These are phyloP conservation scores for Endomychus coccineus DNA, from an alignment of 2,888 invertebrate species.

Conservation along the genomic window DNA sequence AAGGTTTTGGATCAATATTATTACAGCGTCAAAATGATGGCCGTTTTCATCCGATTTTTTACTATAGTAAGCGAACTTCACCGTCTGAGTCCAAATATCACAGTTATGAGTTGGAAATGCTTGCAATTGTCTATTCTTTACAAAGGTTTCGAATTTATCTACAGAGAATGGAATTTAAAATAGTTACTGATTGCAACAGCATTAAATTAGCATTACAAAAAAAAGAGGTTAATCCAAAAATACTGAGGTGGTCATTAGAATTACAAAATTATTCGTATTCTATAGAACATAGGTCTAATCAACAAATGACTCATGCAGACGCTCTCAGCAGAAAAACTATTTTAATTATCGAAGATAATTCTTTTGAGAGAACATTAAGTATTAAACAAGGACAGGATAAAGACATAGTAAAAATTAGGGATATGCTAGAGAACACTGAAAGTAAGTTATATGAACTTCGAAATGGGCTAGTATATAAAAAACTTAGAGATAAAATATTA, in stretches of 20 bases:
- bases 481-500: slow-evolving; percentile 9
- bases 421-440: slow-evolving; percentile 15
- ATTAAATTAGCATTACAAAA: slow-evolving; percentile 25
- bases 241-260: slow-evolving; percentile 25
- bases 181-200: slow-evolving; percentile 27
- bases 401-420: slow-evolving; percentile 15
- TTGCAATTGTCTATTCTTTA: slow-evolving; percentile 27
- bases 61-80: slow-evolving; percentile 31
- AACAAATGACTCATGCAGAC: slow-evolving; percentile 28
- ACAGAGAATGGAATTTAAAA: slow-evolving; percentile 26
- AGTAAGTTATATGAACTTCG: slow-evolving; percentile 9
- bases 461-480: slow-evolving; percentile 12
- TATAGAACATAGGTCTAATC: slow-evolving; percentile 23
- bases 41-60: slow-evolving; percentile 28
- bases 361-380: slow-evolving; percentile 16
- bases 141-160: slow-evolving; percentile 28
- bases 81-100: slow-evolving; percentile 28
- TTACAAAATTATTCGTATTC: slow-evolving; percentile 24
- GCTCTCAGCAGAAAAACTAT: slow-evolving; percentile 22
- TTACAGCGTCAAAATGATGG: slow-evolving; percentile 27
- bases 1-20: slow-evolving; percentile 29
- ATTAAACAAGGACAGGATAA: slow-evolving; percentile 18
- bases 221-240: slow-evolving; percentile 28
- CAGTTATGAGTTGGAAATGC: slow-evolving; percentile 30
- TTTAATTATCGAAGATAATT: slow-evolving; percentile 15